Conservation (phyloP, 2,888 invertebrate species). For the Ischnura elegans region DNA sequence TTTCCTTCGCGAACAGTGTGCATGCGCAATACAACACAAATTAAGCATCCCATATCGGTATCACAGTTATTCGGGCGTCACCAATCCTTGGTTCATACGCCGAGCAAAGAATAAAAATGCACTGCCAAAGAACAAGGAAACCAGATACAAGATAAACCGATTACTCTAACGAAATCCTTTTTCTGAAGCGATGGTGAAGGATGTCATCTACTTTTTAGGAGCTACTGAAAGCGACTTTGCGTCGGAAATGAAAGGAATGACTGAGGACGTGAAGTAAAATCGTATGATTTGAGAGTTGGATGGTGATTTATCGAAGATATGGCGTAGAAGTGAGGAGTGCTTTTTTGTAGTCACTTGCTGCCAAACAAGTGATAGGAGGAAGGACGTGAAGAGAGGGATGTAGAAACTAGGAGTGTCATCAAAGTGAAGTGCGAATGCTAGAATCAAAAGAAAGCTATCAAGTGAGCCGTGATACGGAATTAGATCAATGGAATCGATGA, state of each 20-base stretch:
- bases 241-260: not conserved
- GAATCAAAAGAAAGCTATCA: not conserved
- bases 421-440: not conserved
- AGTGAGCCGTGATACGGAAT: not conserved
- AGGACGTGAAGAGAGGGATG: not conserved
- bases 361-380: not conserved
- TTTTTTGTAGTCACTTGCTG: not conserved
- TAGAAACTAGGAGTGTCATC: not conserved
- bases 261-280: not conserved
- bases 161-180: no score
- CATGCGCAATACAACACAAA: no score
- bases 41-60: no score
- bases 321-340: not conserved
- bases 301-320: not conserved
- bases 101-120: no score
- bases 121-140: no score
- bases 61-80: no score
- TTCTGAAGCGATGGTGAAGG: no score
- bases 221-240: not conserved
- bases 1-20: no score
- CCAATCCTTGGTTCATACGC: no score
- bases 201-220: not conserved
- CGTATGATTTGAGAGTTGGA: not conserved
- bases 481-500: not conserved
- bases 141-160: no score